Conservation (phyloP, 2,113 vertebrate genomes). For the Amazona guildingii region DNA sequence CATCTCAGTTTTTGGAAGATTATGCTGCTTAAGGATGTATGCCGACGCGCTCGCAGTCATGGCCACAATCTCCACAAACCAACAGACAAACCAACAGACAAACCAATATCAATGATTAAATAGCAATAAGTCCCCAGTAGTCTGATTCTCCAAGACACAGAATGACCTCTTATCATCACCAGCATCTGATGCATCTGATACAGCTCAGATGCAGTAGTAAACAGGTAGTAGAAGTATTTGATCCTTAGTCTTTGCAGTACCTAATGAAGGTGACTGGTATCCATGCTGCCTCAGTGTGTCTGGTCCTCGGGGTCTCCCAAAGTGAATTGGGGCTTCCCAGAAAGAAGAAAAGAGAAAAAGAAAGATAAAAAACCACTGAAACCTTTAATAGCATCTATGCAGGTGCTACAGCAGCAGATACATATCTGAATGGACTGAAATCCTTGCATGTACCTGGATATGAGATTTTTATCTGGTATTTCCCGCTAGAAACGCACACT, state of each 20-base stretch:
- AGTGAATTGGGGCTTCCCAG: background rate
- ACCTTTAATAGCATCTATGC: background rate
- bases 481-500: background rate
- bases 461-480: background rate
- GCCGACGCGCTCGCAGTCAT: background rate
- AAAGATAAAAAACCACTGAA: background rate
- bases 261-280: background rate
- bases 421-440: background rate
- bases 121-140: background rate
- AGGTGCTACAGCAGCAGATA: background rate
- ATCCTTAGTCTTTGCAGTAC: background rate
- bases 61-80: rapidly evolving
- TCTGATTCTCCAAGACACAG: background rate
- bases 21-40: background rate
- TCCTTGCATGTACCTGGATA: background rate
- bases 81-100: background rate
- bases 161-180: background rate
- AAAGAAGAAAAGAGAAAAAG: background rate
- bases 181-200: background rate
- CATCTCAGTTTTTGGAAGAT: background rate
- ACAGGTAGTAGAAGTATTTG: background rate
- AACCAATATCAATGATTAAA: background rate
- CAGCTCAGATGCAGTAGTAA: background rate
- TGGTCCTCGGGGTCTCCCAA: background rate
- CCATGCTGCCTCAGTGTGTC: background rate